A percentile compares a stretch with the other conserved stretches of the same genome.
These are phyloP conservation scores for Cheilosia impressa DNA, from an alignment of 2,888 invertebrate species.

Conservation along the genomic window DNA sequence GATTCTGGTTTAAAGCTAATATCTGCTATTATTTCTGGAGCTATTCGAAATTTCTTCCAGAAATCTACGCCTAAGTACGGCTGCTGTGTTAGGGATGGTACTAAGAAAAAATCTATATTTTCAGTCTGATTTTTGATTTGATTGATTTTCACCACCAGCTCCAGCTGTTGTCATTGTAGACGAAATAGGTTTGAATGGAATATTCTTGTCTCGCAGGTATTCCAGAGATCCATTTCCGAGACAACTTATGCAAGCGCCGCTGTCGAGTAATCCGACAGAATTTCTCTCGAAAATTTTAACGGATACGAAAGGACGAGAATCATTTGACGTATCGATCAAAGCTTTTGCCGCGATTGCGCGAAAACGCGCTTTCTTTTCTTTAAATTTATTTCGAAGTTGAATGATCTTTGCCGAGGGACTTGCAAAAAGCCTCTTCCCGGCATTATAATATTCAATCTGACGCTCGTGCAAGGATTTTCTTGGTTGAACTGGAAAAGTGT, in stretches of 20 bases:
- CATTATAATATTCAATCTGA: background rate
- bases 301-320: constrained; percentile 41
- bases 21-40: constrained; percentile 4
- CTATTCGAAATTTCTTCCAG: constrained; percentile 30
- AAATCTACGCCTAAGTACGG: constrained; percentile 60
- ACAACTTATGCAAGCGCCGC: constrained; percentile 57
- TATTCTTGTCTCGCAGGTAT: constrained; percentile 14
- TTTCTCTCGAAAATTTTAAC: background rate
- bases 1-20: too few species aligned
- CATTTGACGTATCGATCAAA: background rate
- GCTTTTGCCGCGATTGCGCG: background rate
- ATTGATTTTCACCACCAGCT: constrained; percentile 46
- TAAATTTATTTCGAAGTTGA: background rate
- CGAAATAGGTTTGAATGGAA: constrained; percentile 2
- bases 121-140: constrained; percentile 12
- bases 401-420: background rate
- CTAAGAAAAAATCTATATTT: background rate
- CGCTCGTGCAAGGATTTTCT: background rate
- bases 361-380: background rate
- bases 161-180: constrained; percentile 40
- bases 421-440: background rate
- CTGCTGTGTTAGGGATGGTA: constrained; percentile 48
- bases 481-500: background rate
- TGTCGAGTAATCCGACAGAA: constrained; percentile 35
- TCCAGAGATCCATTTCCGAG: constrained; percentile 20